A percentile compares a stretch with the other conserved stretches of the same genome.
phyloP scores from a whole-genome alignment of 92 coral and sea anemone genomes.

The Phenganax subtilis region DNA sequence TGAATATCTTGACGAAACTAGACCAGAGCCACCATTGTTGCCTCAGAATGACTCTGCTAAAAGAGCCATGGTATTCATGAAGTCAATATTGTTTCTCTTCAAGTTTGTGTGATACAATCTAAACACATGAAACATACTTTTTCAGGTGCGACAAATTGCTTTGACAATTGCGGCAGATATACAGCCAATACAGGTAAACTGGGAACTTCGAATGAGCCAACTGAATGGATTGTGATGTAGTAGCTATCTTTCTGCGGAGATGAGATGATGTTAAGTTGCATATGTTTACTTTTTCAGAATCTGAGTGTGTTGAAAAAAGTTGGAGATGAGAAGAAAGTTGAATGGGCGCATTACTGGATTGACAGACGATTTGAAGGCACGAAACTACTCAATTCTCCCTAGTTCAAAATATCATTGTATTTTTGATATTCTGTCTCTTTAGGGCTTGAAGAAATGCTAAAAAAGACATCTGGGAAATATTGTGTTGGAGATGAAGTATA shows the following conservation, averaged over 20 bases:
- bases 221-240: neutral
- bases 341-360: conserved; percentile 91
- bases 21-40: conserved; percentile 84
- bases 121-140: neutral
- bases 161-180: conserved; percentile 13
- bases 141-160: conserved; percentile 30
- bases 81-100: neutral
- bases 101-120: neutral
- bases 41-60: conserved; percentile 78
- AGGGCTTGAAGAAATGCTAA: conserved; percentile 75
- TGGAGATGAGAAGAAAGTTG: conserved; percentile 80
- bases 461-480: conserved; percentile 74
- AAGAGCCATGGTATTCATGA: conserved; percentile 61
- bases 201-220: neutral
- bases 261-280: neutral
- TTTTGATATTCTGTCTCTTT: neutral
- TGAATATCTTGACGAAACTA: conserved; percentile 93
- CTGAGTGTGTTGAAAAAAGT: conserved; percentile 70
- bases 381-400: neutral
- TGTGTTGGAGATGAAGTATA: conserved; percentile 76
- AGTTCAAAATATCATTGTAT: too few relatives aligned
- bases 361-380: conserved; percentile 78
- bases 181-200: conserved; percentile 29
- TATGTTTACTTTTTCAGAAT: conserved; percentile 50
- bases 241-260: neutral